Evolutionary conservation across 2,888 invertebrate genomes (phyloP), one percentile per base, ranked within the genome.

Genomic region (Coremacera marginata): DNA sequence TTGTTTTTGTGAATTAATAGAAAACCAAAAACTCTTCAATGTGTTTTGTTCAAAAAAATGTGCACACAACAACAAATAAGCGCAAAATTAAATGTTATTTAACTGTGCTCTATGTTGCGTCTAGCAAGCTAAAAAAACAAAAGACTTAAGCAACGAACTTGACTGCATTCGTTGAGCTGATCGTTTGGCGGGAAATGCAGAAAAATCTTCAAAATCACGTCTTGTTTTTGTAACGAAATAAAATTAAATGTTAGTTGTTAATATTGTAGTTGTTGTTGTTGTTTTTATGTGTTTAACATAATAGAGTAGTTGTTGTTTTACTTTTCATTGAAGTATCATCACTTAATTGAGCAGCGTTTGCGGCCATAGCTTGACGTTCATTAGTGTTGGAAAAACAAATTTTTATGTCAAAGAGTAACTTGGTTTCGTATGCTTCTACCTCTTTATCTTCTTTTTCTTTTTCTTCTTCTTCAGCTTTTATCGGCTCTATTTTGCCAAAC

Each of bases 81-180:
- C 44, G 7, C 44, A 44, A 11, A 44, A 14, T 44, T 11, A 44
- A 11, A 44, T 44, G 44, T 44, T 44, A 44, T 44, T 44, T 44
- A 44, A 44, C 44, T 11, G 11, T 11, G 14, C 44, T 44, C 63
- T 25, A 11, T 1, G 55, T 8, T 22, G 27, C 65, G 16, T 22
- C 34, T 31, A 8, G 7, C 4, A 16, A 11, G 7, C 19, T 4
- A 9, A 11, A 4, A 5, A 52, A 65, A 65, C 74, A 34, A 74
- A 74, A 74, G 74, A 74, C 65, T 74, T 19, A 51, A 74, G 65
- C 51, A 74, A 65, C 74, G 74, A 74, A 74, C 74, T 60, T 27
- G 72, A 3, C 14, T 49, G 44, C 37, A 22, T 67, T 14, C 16
- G 37, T 16, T 27, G 9, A 22, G 5, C 9, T 16, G 34, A 34